Base-by-base conservation (phyloP, 2,888 invertebrate species). In the Sinhomidia bicolor region DNA sequence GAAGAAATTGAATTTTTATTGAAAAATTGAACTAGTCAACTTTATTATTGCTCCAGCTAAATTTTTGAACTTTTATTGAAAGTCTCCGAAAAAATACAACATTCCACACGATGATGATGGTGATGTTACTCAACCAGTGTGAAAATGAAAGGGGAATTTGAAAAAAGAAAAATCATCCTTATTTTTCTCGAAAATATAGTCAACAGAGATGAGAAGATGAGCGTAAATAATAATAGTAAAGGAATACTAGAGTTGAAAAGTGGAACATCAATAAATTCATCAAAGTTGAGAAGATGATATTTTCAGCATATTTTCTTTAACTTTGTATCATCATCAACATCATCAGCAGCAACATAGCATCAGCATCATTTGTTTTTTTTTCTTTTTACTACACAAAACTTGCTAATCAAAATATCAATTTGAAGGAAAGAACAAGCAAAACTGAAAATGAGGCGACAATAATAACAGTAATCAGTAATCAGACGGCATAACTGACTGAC, bases 181-280 rank as follows among this genome's bases (percentile, higher is more conserved):
- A 36, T n/a, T 17, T 32, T 65, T 32, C 29, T 4, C n/a, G 65
- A 65, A 65, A 65, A 17, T 65, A n/a, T n/a, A n/a, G 65, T 65
- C 65, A 65, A 65, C 65, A 65, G 36, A n/a, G 32, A 36, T n/a
- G 17, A n/a, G n/a, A 51, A 32, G n/a, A 7, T 32, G 36, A n/a
- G 4, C 26, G 14, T 26, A 29, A 29, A 26, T 26, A 60, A n/a
- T n/a, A n/a, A n/a, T n/a, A n/a, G n/a, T n/a, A n/a, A n/a, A n/a
- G n/a, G n/a, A n/a, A n/a, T n/a, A n/a, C 7, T 12, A 1, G 57
- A 60, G 57, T 20, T 23, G 1, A 65, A 65, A 65, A 36, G 65
- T 32, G 36, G 65, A 65, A 7, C 65, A 65, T 65, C n/a, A n/a
- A n/a, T n/a, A n/a, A n/a, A 65, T 65, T 65, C 65, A n/a, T 23